Base-by-base conservation (phyloP, 2,888 invertebrate species). In the Chrysodeixis includens region DNA sequence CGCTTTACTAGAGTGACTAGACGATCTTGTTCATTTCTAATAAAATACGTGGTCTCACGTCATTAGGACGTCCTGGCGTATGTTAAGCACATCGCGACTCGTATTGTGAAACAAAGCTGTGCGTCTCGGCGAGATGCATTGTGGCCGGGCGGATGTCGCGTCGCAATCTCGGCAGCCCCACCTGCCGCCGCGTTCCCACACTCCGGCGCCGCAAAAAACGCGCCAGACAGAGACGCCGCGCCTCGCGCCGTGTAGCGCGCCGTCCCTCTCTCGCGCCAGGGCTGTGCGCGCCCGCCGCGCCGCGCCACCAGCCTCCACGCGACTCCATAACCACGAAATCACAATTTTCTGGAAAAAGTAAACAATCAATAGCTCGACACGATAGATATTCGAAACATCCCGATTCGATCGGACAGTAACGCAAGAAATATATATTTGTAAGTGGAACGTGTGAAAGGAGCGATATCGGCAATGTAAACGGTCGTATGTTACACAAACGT, bases 201-300 rank as follows among this genome's bases (percentile, higher is more conserved):
- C 95, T 95, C 94, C 92, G 91, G 92, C 94, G 94, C 93, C 93
- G 94, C 93, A 94, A 95, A 95, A 94, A 95, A 95, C 93, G 84
- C 85, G 90, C 80, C 84, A 84, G 93, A 93, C 83, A 84, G 91
- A 89, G 93, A 93, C 87, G 75, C 72, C 68, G 69, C 76, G 74
- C 75, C 72, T 74, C 72, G 82, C 83, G 76, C 78, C 72, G 73
- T 74, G 86, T 90, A 89, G 88, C 86, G 88, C 90, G 81, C 87
- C 76, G 66, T 92, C 93, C 81, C 88, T 66, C 89, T 92, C 88
- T 65, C 88, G 61, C 92, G 86, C 85, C 90, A 92, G 92, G 92
- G 92, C 91, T 92, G 92, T 76, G 83, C 81, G 81, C 56, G 75
- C 76, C 81, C 77, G 75, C 82, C 79, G 62, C 82, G n/a, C n/a